Percentiles rank a stretch among this genome's conserved stretches.
Conservation (phyloP, 92 coral and sea anemone genomes). For the Anthopleura xanthogrammica region DNA sequence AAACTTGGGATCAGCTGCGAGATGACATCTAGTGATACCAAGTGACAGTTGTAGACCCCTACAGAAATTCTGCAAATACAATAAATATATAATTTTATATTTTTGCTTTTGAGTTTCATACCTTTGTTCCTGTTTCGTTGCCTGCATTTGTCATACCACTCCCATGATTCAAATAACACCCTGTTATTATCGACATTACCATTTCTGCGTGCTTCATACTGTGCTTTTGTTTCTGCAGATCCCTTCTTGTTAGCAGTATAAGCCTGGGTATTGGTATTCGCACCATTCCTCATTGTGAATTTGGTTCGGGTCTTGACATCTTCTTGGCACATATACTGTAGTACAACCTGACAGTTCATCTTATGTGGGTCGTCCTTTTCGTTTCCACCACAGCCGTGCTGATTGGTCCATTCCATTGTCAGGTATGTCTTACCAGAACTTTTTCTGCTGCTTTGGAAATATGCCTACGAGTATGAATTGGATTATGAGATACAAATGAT, state of each 20-base stretch:
- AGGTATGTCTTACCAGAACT: conserved; percentile 74
- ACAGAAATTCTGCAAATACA: too few species aligned
- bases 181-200: conserved; percentile 45
- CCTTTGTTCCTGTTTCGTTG: conserved; percentile 83
- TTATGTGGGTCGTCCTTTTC: conserved; percentile 89
- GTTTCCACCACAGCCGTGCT: conserved; percentile 97
- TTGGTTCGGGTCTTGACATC: conserved; percentile 29
- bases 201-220: conserved; percentile 56
- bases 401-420: conserved; percentile 97
- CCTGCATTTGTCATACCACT: conserved; percentile 91
- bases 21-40: too few species aligned
- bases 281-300: conserved; percentile 77
- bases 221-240: conserved; percentile 33
- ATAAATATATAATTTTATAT: background rate
- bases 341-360: conserved; percentile 80
- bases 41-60: too few species aligned
- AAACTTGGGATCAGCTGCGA: too few species aligned
- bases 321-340: conserved; percentile 91
- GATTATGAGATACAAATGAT: too few species aligned
- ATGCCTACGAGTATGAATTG: conserved; percentile 32
- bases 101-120: conserved; percentile 4
- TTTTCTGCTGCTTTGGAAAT: conserved; percentile 68
- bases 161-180: conserved; percentile 89
- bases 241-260: conserved; percentile 43
- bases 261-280: conserved; percentile 71